Evolutionary conservation across 2,113 vertebrate genomes (phyloP).

Genomic region (Callionymus lyra): DNA sequence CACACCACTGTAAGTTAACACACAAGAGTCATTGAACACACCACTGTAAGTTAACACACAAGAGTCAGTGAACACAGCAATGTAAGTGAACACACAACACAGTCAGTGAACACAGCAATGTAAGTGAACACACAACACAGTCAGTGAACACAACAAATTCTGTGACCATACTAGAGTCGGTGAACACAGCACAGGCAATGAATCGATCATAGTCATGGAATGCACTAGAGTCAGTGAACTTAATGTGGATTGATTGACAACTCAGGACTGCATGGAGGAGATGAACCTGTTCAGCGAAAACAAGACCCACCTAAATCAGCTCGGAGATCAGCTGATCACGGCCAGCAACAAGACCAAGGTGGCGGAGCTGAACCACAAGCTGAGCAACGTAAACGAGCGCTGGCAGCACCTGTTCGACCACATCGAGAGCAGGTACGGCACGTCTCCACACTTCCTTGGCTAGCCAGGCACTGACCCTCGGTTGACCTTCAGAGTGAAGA

Average conservation of each 20-base stretch:
- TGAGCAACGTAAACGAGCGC: constrained; percentile 79
- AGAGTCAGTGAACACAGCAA: too few relatives aligned
- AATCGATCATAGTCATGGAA: too few relatives aligned
- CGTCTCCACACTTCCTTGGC: neutral
- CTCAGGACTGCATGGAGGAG: constrained; percentile 94
- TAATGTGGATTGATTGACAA: too few relatives aligned
- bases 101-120: neutral
- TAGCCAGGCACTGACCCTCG: neutral
- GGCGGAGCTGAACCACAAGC: constrained; percentile 81
- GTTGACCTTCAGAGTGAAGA: constrained; percentile 75
- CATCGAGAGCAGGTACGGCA: constrained; percentile 76
- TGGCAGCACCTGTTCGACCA: constrained; percentile 92
- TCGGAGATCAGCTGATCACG: constrained; percentile 82
- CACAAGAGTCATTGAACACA: too few relatives aligned
- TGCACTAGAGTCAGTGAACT: too few relatives aligned
- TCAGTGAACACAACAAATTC: too few relatives aligned
- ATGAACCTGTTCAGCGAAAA: constrained; percentile 89
- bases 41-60: too few relatives aligned
- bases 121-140: too few relatives aligned
- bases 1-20: too few relatives aligned
- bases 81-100: neutral
- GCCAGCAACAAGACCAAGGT: constrained; percentile 77
- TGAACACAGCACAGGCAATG: too few relatives aligned
- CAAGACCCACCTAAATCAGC: constrained; percentile 81
- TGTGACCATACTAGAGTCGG: too few relatives aligned